phyloP scores from a whole-genome alignment of 1,140 invertebrate species.

The Drosophila willistoni region DNA sequence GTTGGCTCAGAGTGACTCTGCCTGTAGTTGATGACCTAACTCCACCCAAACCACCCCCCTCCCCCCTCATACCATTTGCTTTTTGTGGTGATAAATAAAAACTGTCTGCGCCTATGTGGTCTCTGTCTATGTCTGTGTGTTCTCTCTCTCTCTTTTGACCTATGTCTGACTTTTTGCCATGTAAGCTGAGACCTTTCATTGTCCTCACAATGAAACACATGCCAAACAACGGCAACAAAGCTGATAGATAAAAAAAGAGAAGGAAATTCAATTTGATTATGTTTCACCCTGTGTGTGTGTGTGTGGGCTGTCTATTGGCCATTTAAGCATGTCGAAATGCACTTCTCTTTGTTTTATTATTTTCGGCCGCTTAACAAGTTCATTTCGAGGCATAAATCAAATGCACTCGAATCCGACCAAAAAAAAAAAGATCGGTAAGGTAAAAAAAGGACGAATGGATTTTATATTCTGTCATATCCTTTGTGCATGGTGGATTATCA shows the following conservation, averaged over 20 bases:
- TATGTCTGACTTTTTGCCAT: slow-evolving; percentile 63
- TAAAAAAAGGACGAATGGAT: slow-evolving; percentile 25
- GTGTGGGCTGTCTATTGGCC: slow-evolving; percentile 58
- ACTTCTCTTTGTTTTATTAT: not conserved
- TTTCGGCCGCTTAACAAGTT: slow-evolving; percentile 68
- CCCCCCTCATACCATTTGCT: not conserved
- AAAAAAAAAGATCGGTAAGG: slow-evolving; percentile 15
- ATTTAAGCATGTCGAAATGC: slow-evolving; percentile 57
- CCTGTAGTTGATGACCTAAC: slow-evolving; percentile 46
- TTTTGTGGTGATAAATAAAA: slow-evolving; percentile 73
- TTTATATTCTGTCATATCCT: not conserved
- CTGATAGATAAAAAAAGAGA: slow-evolving; percentile 32
- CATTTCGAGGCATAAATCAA: slow-evolving; percentile 73
- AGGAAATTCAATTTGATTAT: slow-evolving; percentile 67
- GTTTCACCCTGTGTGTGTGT: slow-evolving; percentile 40
- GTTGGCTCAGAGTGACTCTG: slow-evolving; percentile 35
- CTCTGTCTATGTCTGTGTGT: slow-evolving; percentile 26
- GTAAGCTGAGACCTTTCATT: slow-evolving; percentile 42
- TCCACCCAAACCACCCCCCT: not conserved
- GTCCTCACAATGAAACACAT: slow-evolving; percentile 52
- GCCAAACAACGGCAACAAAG: slow-evolving; percentile 46
- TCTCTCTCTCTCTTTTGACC: slow-evolving; percentile 27
- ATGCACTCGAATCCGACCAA: slow-evolving; percentile 23
- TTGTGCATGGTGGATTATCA: not conserved
- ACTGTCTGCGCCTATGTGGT: slow-evolving; percentile 78